These are phyloP conservation scores for Cantharis lateralis DNA, from an alignment of 2,888 invertebrate species.

Conservation along the genomic window DNA sequence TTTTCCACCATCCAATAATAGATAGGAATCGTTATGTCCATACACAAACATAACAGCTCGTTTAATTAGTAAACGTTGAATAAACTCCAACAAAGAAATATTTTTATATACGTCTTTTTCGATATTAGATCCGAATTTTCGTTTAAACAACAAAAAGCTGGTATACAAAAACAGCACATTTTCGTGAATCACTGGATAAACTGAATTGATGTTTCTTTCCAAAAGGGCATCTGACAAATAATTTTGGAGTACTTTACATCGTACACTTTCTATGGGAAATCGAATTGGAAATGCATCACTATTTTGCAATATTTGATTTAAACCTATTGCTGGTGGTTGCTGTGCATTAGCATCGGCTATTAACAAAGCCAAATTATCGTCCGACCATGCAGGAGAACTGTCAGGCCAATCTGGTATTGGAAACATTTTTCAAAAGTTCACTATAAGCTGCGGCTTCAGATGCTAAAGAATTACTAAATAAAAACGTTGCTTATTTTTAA, in stretches of 20 bases:
- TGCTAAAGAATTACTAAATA: neutral
- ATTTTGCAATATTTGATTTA: constrained; percentile 47
- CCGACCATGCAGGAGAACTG: constrained; percentile 10
- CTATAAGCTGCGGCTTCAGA: neutral
- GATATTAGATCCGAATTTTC: constrained; percentile 57
- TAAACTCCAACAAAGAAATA: constrained; percentile 61
- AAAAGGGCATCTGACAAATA: constrained; percentile 32
- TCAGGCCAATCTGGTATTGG: constrained; percentile 23
- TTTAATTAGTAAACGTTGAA: constrained; percentile 63
- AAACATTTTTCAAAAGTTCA: constrained; percentile 6
- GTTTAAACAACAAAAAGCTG: constrained; percentile 68
- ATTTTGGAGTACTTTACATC: constrained; percentile 41
- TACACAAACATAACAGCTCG: constrained; percentile 60
- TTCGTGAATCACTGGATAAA: constrained; percentile 73
- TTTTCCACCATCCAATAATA: constrained; percentile 57
- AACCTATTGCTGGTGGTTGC: neutral
- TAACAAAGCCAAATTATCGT: constrained; percentile 8
- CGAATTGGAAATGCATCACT: constrained; percentile 53
- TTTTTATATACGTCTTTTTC: constrained; percentile 63
- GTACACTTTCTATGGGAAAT: constrained; percentile 52
- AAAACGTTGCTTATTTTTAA: neutral
- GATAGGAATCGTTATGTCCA: constrained; percentile 56
- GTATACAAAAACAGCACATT: constrained; percentile 65
- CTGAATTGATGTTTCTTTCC: constrained; percentile 60
- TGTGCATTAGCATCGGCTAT: neutral